Evolutionary conservation across 1,140 invertebrate genomes (phyloP).

Genomic region (Centruroides sculpturatus): DNA sequence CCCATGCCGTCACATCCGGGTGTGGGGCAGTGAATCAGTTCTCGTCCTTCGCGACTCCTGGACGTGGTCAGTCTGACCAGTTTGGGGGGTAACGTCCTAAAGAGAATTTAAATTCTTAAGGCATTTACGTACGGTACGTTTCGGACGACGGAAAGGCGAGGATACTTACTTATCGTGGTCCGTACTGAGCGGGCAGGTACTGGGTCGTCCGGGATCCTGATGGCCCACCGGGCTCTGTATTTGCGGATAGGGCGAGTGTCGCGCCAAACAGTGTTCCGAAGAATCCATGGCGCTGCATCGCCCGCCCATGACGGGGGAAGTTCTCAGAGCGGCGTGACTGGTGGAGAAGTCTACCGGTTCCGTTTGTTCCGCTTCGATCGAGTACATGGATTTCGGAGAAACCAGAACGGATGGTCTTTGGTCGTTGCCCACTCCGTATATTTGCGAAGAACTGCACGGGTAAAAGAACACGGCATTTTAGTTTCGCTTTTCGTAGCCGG

Average conservation of each 20-base stretch:
- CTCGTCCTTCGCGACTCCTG: constrained; percentile 9
- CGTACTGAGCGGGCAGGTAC: constrained; percentile 12
- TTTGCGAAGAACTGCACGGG: neutral
- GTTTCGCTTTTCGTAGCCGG: no score
- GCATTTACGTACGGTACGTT: no score
- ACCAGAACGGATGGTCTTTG: constrained; percentile 9
- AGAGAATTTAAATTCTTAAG: no score
- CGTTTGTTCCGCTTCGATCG: constrained; percentile 36
- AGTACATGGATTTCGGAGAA: constrained; percentile 5
- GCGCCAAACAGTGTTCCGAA: constrained; percentile 3
- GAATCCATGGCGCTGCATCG: neutral
- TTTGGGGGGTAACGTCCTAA: no score
- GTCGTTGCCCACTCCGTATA: neutral
- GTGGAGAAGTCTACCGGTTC: constrained; percentile 54
- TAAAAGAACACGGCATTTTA: no score
- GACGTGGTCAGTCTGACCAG: no score
- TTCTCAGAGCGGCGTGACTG: neutral
- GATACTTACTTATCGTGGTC: no score
- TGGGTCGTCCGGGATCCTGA: neutral
- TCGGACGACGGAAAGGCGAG: no score
- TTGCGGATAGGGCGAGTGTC: constrained; percentile 1
- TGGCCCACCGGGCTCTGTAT: constrained; percentile 3
- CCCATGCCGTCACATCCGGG: constrained; percentile 66
- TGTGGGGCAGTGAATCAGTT: constrained; percentile 48
- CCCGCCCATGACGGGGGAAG: neutral